phyloP scores from a whole-genome alignment of 2,888 invertebrate species.

The Cryptus armator region DNA sequence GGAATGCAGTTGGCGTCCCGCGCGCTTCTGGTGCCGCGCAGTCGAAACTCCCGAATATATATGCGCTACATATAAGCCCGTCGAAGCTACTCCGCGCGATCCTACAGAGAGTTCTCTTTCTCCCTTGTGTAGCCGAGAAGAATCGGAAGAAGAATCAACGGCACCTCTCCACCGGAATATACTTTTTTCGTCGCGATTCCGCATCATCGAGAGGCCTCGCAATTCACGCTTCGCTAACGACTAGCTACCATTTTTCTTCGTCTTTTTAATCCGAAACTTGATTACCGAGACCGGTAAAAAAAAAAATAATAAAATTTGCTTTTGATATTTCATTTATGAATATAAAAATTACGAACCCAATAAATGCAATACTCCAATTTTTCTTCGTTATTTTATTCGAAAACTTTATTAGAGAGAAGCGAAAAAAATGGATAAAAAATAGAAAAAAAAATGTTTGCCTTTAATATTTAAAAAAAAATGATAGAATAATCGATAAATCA shows the following conservation, averaged over 20 bases:
- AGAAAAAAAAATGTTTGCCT: too few species aligned
- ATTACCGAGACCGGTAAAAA: too few species aligned
- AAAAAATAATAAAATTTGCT: too few species aligned
- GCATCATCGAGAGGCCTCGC: conserved; percentile 42
- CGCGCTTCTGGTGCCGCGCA: conserved; percentile 19
- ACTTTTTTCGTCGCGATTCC: conserved; percentile 43
- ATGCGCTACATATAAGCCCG: neutral
- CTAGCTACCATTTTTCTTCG: neutral
- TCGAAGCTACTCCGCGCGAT: conserved; percentile 20
- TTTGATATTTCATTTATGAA: too few species aligned
- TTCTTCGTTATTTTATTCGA: neutral
- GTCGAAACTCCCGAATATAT: conserved; percentile 12
- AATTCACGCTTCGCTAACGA: conserved; percentile 50
- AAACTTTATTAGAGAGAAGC: neutral
- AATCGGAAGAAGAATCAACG: conserved; percentile 38
- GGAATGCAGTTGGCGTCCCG: conserved; percentile 62
- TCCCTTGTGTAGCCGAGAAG: neutral
- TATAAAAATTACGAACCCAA: too few species aligned
- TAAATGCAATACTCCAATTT: too few species aligned
- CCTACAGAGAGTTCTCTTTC: neutral
- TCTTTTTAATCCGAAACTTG: neutral
- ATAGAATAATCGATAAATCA: too few species aligned
- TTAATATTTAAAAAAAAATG: too few species aligned
- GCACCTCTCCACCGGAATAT: conserved; percentile 6
- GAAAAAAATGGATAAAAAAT: neutral